phyloP scores from a whole-genome alignment of 1,140 invertebrate genomes.

The Stenopsyche tienmushanensis region DNA sequence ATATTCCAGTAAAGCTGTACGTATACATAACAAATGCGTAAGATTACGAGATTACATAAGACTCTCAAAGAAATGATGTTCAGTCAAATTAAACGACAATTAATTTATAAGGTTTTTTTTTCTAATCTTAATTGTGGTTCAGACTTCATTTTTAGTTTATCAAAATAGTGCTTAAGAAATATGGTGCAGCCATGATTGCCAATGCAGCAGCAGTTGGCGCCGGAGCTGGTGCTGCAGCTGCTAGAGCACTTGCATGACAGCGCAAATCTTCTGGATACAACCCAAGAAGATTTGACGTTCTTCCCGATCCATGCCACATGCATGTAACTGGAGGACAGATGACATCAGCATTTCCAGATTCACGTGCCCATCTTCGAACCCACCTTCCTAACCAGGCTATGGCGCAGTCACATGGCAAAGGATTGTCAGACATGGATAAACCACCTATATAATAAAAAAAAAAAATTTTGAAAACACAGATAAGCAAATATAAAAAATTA shows the following conservation, averaged over 20 bases:
- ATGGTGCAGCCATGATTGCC: neutral
- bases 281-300: constrained; percentile 65
- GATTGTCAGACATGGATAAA: constrained; percentile 78
- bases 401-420: constrained; percentile 82
- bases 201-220: constrained; percentile 14
- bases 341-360: constrained; percentile 60
- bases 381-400: constrained; percentile 86
- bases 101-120: too few species aligned
- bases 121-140: neutral
- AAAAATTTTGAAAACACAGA: constrained; percentile 1
- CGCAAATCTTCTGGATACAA: constrained; percentile 72
- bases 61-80: too few species aligned
- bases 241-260: constrained; percentile 74
- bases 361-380: constrained; percentile 80
- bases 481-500: too few species aligned
- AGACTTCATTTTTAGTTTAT: constrained; percentile 18
- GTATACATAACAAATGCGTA: too few species aligned
- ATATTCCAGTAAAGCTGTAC: too few species aligned
- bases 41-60: too few species aligned
- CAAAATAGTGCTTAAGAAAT: constrained; percentile 11
- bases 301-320: constrained; percentile 61
- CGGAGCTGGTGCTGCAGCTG: constrained; percentile 52
- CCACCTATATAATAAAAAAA: constrained; percentile 65
- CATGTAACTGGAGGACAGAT: constrained; percentile 60
- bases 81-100: too few species aligned